Evolutionary conservation across 2,797 vertebrate genomes (phyloP), one percentile per base, ranked within the genome.

Genomic region (Pogoniulus pusillus): DNA sequence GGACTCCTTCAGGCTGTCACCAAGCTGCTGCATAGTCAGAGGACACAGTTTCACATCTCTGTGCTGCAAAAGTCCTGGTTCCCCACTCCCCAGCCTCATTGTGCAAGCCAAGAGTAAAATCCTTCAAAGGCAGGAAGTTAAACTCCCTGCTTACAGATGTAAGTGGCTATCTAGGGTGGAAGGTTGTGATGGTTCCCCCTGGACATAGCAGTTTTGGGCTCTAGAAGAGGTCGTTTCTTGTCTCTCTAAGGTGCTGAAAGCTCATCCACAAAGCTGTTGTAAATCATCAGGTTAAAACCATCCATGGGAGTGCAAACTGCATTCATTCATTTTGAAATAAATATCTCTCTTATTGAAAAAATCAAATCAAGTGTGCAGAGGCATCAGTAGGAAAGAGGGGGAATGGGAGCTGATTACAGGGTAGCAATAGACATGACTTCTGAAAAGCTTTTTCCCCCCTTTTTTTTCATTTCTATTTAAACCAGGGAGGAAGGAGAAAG

Each of bases 201-300:
- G 70, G 68, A 19, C 39, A 11, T 0, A 32, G 17, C 1, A 2
- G 18, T 24, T 69, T n/a, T 37, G 54, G 58, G 62, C 18, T 77
- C 24, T 30, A 39, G 80, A 69, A 55, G 7, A 35, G 6, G 12
- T 9, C 11, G 29, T 73, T 89, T 64, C 70, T 75, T 4, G 0
- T 85, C 73, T 51, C 89, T 65, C 8, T 41, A 11, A 58, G 47
- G 59, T 54, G 51, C 69, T 91, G 78, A 92, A 91, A 94, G 16
- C 37, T 15, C 7, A 3, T 87, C 35, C 45, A 45, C 16, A 72
- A 74, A 73, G 75, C 30, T 75, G 39, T 12, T 86, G 73, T 70
- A 81, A 79, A 71, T 35, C 64, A 26, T 0, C 57, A 79, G 47
- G 83, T 91, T 34, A 80, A 91, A 90, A 89, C 18, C 51, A 85